Percentiles rank a stretch among this genome's conserved stretches.
Conservation (phyloP, 2,113 vertebrate species). For the Ifrita kowaldi region DNA sequence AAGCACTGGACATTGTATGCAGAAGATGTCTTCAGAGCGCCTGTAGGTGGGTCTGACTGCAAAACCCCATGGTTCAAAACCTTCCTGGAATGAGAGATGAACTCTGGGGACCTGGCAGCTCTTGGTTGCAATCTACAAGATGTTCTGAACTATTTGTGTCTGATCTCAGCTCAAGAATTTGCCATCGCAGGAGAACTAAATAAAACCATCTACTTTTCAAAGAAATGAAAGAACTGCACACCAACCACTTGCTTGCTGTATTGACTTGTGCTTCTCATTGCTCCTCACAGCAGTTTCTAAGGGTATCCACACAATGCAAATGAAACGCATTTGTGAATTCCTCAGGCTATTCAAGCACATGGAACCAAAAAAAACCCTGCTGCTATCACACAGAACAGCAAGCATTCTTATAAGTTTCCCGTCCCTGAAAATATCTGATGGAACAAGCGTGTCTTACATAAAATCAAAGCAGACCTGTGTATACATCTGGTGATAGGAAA, state of each 20-base stretch:
- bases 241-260: neutral
- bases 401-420: neutral
- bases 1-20: neutral
- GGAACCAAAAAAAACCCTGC: neutral
- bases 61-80: neutral
- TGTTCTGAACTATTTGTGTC: neutral
- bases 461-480: neutral
- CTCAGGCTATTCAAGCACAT: neutral
- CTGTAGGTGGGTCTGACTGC: neutral
- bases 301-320: neutral
- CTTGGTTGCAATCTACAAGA: neutral
- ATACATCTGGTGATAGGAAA: neutral
- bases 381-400: neutral
- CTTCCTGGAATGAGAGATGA: neutral
- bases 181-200: neutral
- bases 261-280: neutral
- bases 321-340: neutral
- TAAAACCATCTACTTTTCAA: neutral
- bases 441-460: neutral
- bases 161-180: neutral
- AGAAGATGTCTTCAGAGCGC: neutral
- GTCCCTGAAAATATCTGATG: neutral
- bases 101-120: neutral
- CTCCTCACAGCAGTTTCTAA: neutral
- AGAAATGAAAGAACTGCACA: neutral